Conservation (phyloP, 53 echinoderm and acorn worm genomes). For the Hippasteria phrygiana region DNA sequence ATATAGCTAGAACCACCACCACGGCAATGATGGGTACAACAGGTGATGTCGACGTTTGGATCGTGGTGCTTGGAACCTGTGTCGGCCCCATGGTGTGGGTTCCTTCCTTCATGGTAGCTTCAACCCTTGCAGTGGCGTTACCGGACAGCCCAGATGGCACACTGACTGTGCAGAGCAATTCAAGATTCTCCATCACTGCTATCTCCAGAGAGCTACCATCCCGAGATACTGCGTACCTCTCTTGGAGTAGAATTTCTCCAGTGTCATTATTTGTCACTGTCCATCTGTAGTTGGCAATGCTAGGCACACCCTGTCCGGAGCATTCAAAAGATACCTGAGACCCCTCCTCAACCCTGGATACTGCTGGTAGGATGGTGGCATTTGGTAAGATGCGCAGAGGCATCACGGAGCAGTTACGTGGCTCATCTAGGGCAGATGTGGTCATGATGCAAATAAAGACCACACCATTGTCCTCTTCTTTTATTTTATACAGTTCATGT, state of each 20-base stretch:
- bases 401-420: slow-evolving; percentile 19
- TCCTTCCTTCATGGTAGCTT: not conserved
- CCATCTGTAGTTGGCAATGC: slow-evolving; percentile 39
- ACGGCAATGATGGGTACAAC: not conserved
- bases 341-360: slow-evolving; percentile 21
- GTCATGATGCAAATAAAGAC: slow-evolving; percentile 14
- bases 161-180: slow-evolving; percentile 25
- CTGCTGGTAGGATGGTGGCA: slow-evolving; percentile 13
- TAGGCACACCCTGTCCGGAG: slow-evolving; percentile 19
- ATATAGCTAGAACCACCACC: not conserved
- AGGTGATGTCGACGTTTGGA: not conserved
- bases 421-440: slow-evolving; percentile 16
- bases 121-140: slow-evolving; percentile 8
- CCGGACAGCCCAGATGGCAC: slow-evolving; percentile 51
- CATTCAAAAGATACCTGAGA: slow-evolving; percentile 3
- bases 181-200: not conserved
- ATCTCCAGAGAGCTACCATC: slow-evolving; percentile 22
- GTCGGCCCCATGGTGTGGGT: not conserved
- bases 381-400: slow-evolving; percentile 30
- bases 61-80: not conserved
- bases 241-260: not conserved
- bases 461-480: slow-evolving; percentile 40
- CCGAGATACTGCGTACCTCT: slow-evolving; percentile 3
- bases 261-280: not conserved
- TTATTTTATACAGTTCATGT: too few relatives aligned